Evolutionary conservation across 53 echinoderm and acorn worm species (phyloP).

Genomic region (Hippasteria phrygiana): DNA sequence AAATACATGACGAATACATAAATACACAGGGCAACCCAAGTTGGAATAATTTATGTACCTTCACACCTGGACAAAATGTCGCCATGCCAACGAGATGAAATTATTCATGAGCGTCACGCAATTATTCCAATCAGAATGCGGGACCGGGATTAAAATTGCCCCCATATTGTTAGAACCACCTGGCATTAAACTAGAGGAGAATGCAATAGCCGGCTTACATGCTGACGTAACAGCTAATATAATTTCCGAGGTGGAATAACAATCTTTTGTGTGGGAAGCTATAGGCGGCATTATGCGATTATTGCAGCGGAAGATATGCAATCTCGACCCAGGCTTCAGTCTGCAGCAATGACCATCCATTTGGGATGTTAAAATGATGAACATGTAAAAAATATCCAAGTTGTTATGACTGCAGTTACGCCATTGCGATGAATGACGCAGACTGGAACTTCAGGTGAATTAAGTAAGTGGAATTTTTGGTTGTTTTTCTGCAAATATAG

Average conservation of each 20-base stretch:
- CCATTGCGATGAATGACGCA: neutral
- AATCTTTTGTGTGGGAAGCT: neutral
- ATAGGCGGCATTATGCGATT: neutral
- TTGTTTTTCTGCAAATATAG: no score
- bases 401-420: neutral
- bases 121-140: neutral
- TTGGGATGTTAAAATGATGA: neutral
- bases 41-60: neutral
- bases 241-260: neutral
- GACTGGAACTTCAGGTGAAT: neutral
- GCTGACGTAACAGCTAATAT: neutral
- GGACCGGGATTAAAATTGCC: neutral
- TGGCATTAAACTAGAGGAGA: neutral
- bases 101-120: conserved; percentile 44
- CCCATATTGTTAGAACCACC: conserved; percentile 7
- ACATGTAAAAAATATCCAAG: neutral
- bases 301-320: neutral
- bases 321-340: neutral
- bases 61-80: conserved; percentile 16
- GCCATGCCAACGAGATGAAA: conserved; percentile 35
- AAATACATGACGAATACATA: neutral
- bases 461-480: no score
- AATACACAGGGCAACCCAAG: neutral
- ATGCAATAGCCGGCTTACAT: neutral
- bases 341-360: no score